phyloP scores from a whole-genome alignment of 1,140 invertebrate species.

The Mercenaria mercenaria region DNA sequence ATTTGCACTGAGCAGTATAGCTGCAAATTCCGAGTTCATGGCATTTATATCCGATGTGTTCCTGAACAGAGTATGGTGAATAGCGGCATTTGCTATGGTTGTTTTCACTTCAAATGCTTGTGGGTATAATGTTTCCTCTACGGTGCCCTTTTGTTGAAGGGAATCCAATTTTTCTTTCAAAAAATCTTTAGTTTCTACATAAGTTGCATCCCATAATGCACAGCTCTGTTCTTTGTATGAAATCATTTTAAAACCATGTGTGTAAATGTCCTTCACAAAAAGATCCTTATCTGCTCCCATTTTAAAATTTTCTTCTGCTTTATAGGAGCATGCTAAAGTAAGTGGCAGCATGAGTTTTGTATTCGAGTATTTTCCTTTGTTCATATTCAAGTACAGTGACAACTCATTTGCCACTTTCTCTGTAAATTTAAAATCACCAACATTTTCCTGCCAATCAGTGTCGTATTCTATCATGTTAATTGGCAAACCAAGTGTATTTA shows the following conservation, averaged over 20 bases:
- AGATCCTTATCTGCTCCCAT: constrained; percentile 62
- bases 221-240: constrained; percentile 91
- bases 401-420: constrained; percentile 89
- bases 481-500: constrained; percentile 83
- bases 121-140: constrained; percentile 47
- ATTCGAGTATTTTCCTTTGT: constrained; percentile 88
- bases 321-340: constrained; percentile 94
- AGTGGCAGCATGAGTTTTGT: constrained; percentile 94
- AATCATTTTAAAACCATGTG: constrained; percentile 87
- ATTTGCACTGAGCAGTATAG: constrained; percentile 32
- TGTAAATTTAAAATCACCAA: constrained; percentile 92
- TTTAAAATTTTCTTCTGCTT: constrained; percentile 89
- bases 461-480: constrained; percentile 87
- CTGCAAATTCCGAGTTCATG: constrained; percentile 49
- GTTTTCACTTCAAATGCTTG: constrained; percentile 56
- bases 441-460: constrained; percentile 95
- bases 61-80: constrained; percentile 87
- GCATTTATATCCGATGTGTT: constrained; percentile 61
- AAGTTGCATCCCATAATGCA: constrained; percentile 77
- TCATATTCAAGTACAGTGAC: constrained; percentile 88
- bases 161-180: constrained; percentile 95
- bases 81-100: constrained; percentile 90
- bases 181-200: constrained; percentile 86
- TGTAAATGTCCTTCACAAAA: constrained; percentile 80
- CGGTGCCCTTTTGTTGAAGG: constrained; percentile 89